Evolutionary conservation across 2,797 vertebrate species (phyloP).

Genomic region (Momotus momota): DNA sequence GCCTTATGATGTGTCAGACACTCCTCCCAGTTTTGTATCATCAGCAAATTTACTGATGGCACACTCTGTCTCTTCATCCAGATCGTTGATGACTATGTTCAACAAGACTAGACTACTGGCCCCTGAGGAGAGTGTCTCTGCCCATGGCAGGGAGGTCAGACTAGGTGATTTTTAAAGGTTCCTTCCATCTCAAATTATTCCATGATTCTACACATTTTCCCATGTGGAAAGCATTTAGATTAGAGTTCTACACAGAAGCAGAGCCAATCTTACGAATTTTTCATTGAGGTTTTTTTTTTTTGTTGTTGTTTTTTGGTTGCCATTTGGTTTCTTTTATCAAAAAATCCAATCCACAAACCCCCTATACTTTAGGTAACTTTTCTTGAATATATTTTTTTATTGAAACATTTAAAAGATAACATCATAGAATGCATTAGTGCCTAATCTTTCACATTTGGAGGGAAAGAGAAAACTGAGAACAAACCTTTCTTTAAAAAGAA

Average conservation of each 20-base stretch:
- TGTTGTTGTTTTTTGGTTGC: not conserved
- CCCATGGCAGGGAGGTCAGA: fast-evolving
- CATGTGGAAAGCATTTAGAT: not conserved
- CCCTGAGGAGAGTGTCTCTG: too few species aligned
- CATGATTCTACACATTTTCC: not conserved
- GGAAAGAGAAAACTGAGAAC: not conserved
- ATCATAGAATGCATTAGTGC: not conserved
- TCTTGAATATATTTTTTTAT: not conserved
- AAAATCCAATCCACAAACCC: fast-evolving
- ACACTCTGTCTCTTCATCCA: too few species aligned
- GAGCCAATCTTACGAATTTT: not conserved
- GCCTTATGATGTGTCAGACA: not conserved
- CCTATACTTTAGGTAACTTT: not conserved
- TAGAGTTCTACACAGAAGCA: not conserved
- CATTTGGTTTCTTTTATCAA: not conserved
- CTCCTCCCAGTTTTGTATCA: not conserved
- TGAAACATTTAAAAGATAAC: not conserved
- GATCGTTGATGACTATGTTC: too few species aligned
- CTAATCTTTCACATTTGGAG: not conserved
- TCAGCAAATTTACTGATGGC: not conserved
- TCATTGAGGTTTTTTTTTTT: not conserved
- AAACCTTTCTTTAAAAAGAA: not conserved
- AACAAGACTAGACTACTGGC: too few species aligned
- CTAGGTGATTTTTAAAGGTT: not conserved
- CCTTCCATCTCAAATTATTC: not conserved